Evolutionary conservation across 2,113 vertebrate species (phyloP).

Genomic region (Trematocara unimaculatum): DNA sequence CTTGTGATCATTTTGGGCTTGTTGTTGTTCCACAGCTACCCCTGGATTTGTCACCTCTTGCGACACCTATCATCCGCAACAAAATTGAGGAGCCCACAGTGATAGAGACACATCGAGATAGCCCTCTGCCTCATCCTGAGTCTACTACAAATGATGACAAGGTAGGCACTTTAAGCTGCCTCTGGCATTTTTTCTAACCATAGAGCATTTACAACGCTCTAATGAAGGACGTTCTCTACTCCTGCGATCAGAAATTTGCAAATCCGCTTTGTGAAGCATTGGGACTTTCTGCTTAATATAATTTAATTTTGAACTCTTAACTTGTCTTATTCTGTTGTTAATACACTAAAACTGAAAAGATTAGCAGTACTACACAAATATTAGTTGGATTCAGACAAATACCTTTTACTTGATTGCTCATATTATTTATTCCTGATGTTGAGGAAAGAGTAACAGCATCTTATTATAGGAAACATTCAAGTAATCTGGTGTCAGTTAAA

Average conservation of each 20-base stretch:
- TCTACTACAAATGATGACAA: constrained; percentile 97
- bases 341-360: neutral
- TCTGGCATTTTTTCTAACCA: neutral
- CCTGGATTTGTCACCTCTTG: constrained; percentile 95
- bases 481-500: constrained; percentile 30
- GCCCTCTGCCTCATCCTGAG: constrained; percentile 95
- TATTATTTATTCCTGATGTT: neutral
- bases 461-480: neutral
- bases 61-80: constrained; percentile 91
- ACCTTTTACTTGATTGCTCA: neutral
- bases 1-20: neutral
- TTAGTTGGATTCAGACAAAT: neutral
- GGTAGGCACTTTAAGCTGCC: constrained; percentile 58
- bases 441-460: neutral
- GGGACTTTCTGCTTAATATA: neutral
- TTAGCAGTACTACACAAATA: neutral
- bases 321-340: neutral
- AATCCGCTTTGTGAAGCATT: neutral
- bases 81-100: constrained; percentile 86
- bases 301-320: neutral
- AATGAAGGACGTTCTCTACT: neutral
- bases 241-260: neutral
- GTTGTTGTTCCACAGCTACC: constrained; percentile 78
- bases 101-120: constrained; percentile 87
- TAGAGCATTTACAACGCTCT: neutral